Evolutionary conservation across 2,113 vertebrate species (phyloP).

Genomic region (Phainopepla nitens): DNA sequence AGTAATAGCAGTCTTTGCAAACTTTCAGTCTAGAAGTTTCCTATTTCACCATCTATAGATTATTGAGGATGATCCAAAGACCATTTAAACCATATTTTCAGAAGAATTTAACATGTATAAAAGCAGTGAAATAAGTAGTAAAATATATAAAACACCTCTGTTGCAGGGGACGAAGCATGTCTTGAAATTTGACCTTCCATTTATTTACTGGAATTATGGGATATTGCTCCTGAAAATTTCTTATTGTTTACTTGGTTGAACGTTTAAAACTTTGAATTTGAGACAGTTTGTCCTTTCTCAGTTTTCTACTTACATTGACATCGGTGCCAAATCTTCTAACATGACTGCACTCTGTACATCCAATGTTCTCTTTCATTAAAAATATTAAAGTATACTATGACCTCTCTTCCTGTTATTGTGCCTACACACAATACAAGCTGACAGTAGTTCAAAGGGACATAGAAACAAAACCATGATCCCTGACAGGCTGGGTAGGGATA

Average conservation of each 20-base stretch:
- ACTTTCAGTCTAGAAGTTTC: background rate
- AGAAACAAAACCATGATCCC: background rate
- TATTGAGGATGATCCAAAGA: background rate
- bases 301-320: background rate
- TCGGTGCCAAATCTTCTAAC: background rate
- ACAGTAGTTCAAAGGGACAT: background rate
- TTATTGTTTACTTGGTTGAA: background rate
- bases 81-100: background rate
- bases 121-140: background rate
- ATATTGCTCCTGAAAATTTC: background rate
- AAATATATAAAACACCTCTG: background rate
- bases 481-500: background rate
- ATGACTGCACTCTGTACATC: background rate
- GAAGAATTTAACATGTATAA: background rate
- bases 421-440: background rate
- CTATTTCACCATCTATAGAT: background rate
- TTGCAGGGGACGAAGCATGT: accelerated
- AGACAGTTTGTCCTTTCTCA: background rate
- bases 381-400: background rate
- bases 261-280: background rate
- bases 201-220: background rate
- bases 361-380: background rate
- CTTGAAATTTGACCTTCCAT: background rate
- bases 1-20: background rate
- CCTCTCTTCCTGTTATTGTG: background rate